Base-by-base conservation (phyloP, 2,888 invertebrate species). In the Ferrisia virgata region DNA sequence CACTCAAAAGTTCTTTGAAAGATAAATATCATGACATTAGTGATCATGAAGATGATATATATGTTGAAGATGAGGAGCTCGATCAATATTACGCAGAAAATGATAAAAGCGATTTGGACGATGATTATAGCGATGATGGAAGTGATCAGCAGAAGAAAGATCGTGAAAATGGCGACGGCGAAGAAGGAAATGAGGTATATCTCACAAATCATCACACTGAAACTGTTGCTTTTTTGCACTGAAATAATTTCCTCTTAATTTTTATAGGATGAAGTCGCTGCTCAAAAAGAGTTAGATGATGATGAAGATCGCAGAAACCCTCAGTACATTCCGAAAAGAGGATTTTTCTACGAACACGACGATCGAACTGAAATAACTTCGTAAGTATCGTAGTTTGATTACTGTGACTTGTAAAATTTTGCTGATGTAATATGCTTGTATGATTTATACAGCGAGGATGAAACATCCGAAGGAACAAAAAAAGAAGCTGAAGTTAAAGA, bases 291-390 rank as follows among this genome's bases (percentile, higher is more conserved):
- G 87, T 28, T 83, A 47, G 83, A 83, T 72, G 76, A 83, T 28
- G 97, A 96, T 87, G 97, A 98, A 88, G 98, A 98, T 88, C 91
- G 96, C 64, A 94, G 97, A 88, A 98, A 98, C 90, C 98, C 98
- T 0, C 98, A 98, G 88, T 98, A 97, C 89, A 97, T 98, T 86
- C 98, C 98, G 0, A 96, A 98, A 88, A 92, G 94, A 86, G 98
- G 98, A 0, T 96, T 96, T 0, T 98, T 98, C 89, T 98, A 98
- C 87, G 98, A 98, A 87, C 98, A 98, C 87, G 98, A 98, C 88
- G 96, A 96, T 88, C 91, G 97, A 86, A 95, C 95, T 25, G 94
- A 93, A 79, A 90, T 90, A 25, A 76, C 64, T 18, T 81, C 82
- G 85, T 82, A 76, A 69, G 69, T 84, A 31, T 72, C 1, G 53